Conservation (phyloP, 2,797 vertebrate species). For the Cossypha polioptera region DNA sequence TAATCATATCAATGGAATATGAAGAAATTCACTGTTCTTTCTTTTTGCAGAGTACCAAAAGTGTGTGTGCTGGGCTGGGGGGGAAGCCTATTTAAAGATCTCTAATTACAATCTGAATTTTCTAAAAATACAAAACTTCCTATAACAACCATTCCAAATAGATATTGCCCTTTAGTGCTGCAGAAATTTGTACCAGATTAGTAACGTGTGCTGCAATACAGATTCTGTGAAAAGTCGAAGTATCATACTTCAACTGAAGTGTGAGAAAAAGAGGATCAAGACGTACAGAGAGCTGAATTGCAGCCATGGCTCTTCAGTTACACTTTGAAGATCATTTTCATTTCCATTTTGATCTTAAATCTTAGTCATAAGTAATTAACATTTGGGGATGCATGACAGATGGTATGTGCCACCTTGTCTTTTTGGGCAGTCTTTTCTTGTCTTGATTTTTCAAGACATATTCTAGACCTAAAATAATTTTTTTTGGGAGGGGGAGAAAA, state of each 20-base stretch:
- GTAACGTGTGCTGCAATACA: background rate
- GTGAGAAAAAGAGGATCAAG: slow-evolving; percentile 37
- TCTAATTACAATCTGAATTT: background rate
- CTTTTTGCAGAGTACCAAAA: background rate
- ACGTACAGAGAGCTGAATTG: slow-evolving; percentile 20
- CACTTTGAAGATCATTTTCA: slow-evolving; percentile 56
- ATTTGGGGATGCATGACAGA: slow-evolving; percentile 51
- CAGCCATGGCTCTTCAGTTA: slow-evolving; percentile 23
- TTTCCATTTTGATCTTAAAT: slow-evolving; percentile 48
- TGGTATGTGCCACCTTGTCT: slow-evolving; percentile 48
- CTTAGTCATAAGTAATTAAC: slow-evolving; percentile 55
- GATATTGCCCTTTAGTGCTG: background rate
- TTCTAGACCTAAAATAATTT: background rate
- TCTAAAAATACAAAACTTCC: background rate
- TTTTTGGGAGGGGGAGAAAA: accelerated
- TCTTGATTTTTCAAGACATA: slow-evolving; percentile 29
- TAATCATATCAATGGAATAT: background rate
- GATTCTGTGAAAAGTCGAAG: background rate
- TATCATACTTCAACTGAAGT: background rate
- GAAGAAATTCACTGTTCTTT: background rate
- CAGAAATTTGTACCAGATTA: background rate
- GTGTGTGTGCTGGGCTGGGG: too few species aligned
- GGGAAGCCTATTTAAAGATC: background rate
- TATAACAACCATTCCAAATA: background rate
- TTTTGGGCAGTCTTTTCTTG: slow-evolving; percentile 35